Base-by-base conservation (phyloP, 2,888 invertebrate species). In the Scaeva pyrastri region DNA sequence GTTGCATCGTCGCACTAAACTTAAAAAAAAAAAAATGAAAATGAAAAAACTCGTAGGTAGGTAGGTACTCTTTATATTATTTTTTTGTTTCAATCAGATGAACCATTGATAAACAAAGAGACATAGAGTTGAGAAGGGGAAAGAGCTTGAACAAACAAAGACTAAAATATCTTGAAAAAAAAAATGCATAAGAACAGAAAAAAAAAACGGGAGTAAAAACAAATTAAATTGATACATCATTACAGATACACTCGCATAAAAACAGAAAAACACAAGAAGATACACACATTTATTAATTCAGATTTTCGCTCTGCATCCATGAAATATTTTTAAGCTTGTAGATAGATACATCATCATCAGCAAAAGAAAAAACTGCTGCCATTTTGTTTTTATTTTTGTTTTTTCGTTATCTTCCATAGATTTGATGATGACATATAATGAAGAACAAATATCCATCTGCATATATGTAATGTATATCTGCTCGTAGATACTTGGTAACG, bases 381-480 rank as follows among this genome's bases (percentile, higher is more conserved):
- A 85, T 85, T 80, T 85, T 80, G 79, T 58, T 75, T 80, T 80
- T 75, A 43, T 64, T 19, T 50, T 26, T 45, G 45, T 45, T 62
- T 64, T 19, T 50, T 26, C 45, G 45, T 45, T 45, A 45, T 84
- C 73, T 70, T 80, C 68, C 76, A 80, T 77, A 85, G 80, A 85
- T 68, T 85, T 85, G 66, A 66, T 73, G 85, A 71, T 85, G 80
- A 85, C 85, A 85, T 73, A 77, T 31, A 80, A 73, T 73, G 73
- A 80, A 77, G 8, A 26, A 26, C 5, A 31, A 68, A 68, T 68
- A 52, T 50, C 52, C 39, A 68, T 50, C 36, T 68, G n/a, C n/a
- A n/a, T n/a, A 39, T 64, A 70, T 41, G 78, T 62, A 81, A 11
- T 14, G 1, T 71, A 81, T n/a, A n/a, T n/a, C n/a, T n/a, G n/a